Evolutionary conservation across 2,888 invertebrate genomes (phyloP), one percentile per base, ranked within the genome.

Genomic region (Tanypteryx hageni): DNA sequence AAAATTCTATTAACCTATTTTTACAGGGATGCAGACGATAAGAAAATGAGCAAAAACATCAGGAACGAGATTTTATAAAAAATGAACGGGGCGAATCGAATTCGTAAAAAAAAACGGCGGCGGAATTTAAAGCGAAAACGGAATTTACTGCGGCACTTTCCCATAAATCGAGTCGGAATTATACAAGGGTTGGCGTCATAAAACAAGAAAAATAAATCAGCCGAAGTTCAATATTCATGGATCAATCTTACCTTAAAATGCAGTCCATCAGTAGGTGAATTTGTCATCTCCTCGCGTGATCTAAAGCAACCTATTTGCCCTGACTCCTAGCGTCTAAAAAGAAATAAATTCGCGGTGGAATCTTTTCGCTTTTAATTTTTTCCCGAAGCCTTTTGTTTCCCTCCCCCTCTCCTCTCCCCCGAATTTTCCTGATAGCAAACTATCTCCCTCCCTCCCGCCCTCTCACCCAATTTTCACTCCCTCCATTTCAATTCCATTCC

Each of bases 191-290:
- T 76, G 22, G 76, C 27, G 22, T 27, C 27, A 76, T 76, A 76
- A 76, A 76, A 76, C 76, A 10, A 76, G 76, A 76, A 76, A 76
- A 76, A 76, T 13, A 76, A 76, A 76, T 76, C 76, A 76, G 76
- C 4, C 76, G 22, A 13, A n/a, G 27, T 76, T 76, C 76, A 76
- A 76, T 76, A 76, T 76, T 76, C 76, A 76, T 76, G 27, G 76
- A 76, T 76, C 76, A 76, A 76, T 76, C 76, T 76, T 76, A 76
- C 76, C 76, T 27, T 76, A 16, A 76, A 76, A 27, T 9, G 76
- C 76, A 18, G 13, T 13, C 76, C 76, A 76, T 76, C 76, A 76
- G 8, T 22, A 76, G 27, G 9, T 22, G 76, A 76, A 76, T 76
- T 76, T 76, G 22, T 76, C 76, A 76, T 22, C 76, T 27, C 11